Evolutionary conservation across 2,888 invertebrate genomes (phyloP).

Genomic region (Seira musarum): DNA sequence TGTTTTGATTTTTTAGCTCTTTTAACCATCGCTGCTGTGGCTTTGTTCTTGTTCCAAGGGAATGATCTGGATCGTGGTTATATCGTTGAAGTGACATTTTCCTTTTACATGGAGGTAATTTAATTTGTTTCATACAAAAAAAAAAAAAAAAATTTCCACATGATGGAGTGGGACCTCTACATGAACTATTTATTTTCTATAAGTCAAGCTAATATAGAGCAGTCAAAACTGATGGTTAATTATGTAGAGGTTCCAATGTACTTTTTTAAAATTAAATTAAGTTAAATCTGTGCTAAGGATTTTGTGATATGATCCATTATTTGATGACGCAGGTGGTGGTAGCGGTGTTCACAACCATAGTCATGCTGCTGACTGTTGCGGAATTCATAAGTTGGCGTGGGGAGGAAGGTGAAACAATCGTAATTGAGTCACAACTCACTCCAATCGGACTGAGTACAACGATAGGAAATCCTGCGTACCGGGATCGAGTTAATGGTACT

Average conservation of each 20-base stretch:
- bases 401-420: slow-evolving; percentile 71
- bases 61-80: slow-evolving; percentile 85
- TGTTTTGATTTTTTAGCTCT: slow-evolving; percentile 78
- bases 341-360: slow-evolving; percentile 65
- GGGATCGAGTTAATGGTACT: slow-evolving; percentile 76
- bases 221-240: too few species aligned
- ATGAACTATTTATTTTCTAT: too few species aligned
- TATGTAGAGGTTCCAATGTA: too few species aligned
- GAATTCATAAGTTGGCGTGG: slow-evolving; percentile 65
- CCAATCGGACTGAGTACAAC: slow-evolving; percentile 78
- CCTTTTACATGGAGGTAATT: slow-evolving; percentile 86
- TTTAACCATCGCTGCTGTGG: slow-evolving; percentile 85
- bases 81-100: slow-evolving; percentile 83
- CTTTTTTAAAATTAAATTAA: too few species aligned
- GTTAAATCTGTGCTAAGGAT: too few species aligned
- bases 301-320: not conserved
- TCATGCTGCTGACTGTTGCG: slow-evolving; percentile 67
- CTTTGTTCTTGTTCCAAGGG: slow-evolving; percentile 88
- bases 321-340: slow-evolving; percentile 63
- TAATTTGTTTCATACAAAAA: slow-evolving; percentile 7
- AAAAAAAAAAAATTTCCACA: too few species aligned
- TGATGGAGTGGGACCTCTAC: too few species aligned
- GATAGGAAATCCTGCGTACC: slow-evolving; percentile 89
- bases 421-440: slow-evolving; percentile 71
- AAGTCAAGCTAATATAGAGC: too few species aligned